Conservation (phyloP, 2,113 vertebrate genomes). For the Empidonax traillii region DNA sequence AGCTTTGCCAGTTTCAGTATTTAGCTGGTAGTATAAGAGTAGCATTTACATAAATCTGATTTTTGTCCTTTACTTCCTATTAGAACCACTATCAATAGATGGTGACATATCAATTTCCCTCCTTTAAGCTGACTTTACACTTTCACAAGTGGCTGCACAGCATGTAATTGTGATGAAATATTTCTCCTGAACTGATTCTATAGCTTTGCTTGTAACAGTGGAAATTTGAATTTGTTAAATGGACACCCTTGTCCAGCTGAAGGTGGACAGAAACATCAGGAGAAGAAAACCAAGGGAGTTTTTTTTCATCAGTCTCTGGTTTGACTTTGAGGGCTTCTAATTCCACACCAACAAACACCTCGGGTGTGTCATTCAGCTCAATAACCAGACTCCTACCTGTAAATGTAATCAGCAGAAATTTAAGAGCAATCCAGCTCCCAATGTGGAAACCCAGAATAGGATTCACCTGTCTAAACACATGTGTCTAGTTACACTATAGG, state of each 20-base stretch:
- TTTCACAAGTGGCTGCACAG: constrained; percentile 72
- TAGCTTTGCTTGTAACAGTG: background rate
- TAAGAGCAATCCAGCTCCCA: background rate
- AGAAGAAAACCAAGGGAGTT: background rate
- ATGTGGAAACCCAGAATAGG: background rate
- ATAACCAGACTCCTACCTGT: background rate
- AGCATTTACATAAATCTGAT: constrained; percentile 70
- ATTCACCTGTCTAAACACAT: background rate
- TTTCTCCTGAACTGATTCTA: constrained; percentile 53
- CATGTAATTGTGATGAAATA: constrained; percentile 69
- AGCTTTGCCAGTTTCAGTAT: background rate
- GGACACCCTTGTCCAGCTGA: background rate
- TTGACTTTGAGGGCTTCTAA: background rate
- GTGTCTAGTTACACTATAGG: background rate
- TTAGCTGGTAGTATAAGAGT: constrained; percentile 25
- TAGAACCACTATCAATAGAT: constrained; percentile 63
- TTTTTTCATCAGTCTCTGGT: background rate
- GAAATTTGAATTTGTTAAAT: constrained; percentile 37
- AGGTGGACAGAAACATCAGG: background rate
- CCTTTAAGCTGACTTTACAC: constrained; percentile 67
- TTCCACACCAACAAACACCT: background rate
- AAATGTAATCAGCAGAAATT: background rate
- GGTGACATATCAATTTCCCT: constrained; percentile 69
- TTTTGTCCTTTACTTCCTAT: constrained; percentile 51
- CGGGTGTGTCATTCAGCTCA: background rate